phyloP scores from a whole-genome alignment of 1,140 invertebrate species.

The Ladona fulva region DNA sequence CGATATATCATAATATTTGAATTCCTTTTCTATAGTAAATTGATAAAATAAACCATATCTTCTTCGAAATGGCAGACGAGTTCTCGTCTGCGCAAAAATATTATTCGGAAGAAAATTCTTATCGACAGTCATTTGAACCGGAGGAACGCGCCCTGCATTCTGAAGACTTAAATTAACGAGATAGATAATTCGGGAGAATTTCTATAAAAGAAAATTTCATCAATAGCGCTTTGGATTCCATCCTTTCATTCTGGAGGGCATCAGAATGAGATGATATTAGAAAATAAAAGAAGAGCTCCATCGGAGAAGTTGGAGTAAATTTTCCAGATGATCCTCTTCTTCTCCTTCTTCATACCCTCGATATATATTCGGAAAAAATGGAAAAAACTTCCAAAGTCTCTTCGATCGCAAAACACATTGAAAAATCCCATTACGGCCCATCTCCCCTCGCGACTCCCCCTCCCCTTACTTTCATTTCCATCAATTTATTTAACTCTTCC shows the following conservation, averaged over 20 bases:
- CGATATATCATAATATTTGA: too few relatives aligned
- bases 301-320: background rate
- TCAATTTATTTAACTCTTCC: conserved; percentile 9
- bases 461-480: background rate
- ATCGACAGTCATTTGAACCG: background rate
- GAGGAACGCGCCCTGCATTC: background rate
- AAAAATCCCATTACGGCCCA: background rate
- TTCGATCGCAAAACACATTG: background rate
- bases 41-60: too few relatives aligned
- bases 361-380: background rate
- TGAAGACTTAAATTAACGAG: background rate
- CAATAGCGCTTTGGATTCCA: background rate
- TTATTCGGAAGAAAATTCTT: background rate
- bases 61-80: too few relatives aligned
- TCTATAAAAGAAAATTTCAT: background rate
- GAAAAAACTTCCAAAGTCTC: background rate
- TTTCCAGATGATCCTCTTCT: background rate
- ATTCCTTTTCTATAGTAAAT: too few relatives aligned
- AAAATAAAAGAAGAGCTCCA: background rate
- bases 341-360: background rate
- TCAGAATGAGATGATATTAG: background rate
- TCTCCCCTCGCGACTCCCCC: background rate
- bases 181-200: background rate
- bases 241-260: background rate
- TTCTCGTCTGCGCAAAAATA: background rate